Conservation (phyloP, 2,797 vertebrate genomes). For the Epinephelus malabaricus region DNA sequence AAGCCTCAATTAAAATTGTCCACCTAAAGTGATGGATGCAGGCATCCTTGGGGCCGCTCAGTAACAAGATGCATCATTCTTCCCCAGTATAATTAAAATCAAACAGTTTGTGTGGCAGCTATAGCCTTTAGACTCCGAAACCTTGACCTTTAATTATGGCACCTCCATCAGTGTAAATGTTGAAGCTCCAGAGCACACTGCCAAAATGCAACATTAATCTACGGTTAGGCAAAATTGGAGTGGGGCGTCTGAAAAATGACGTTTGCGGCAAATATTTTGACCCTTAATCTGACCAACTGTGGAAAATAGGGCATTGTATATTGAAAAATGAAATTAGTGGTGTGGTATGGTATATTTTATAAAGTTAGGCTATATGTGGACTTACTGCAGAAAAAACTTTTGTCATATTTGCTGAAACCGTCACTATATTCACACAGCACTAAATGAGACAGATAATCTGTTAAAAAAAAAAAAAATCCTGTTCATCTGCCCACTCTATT, state of each 20-base stretch:
- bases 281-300: background rate
- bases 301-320: background rate
- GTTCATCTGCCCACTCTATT: too few species aligned
- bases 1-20: constrained; percentile 27
- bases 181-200: constrained; percentile 24
- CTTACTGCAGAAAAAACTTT: background rate
- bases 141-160: constrained; percentile 67
- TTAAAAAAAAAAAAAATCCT: too few species aligned
- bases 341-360: background rate
- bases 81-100: constrained; percentile 55
- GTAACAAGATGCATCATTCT: constrained; percentile 33
- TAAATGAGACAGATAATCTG: too few species aligned
- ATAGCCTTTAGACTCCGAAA: constrained; percentile 53
- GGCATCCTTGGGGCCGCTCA: constrained; percentile 14
- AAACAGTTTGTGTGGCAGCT: constrained; percentile 37
- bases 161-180: constrained; percentile 44
- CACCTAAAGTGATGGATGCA: constrained; percentile 23
- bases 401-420: too few species aligned
- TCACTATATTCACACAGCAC: too few species aligned
- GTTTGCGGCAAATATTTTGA: constrained; percentile 8
- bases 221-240: constrained; percentile 10
- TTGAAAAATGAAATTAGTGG: background rate
- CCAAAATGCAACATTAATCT: constrained; percentile 36
- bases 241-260: constrained; percentile 9
- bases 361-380: background rate